Conservation (phyloP, 2,797 vertebrate species). For the Macropus fuliginosus region DNA sequence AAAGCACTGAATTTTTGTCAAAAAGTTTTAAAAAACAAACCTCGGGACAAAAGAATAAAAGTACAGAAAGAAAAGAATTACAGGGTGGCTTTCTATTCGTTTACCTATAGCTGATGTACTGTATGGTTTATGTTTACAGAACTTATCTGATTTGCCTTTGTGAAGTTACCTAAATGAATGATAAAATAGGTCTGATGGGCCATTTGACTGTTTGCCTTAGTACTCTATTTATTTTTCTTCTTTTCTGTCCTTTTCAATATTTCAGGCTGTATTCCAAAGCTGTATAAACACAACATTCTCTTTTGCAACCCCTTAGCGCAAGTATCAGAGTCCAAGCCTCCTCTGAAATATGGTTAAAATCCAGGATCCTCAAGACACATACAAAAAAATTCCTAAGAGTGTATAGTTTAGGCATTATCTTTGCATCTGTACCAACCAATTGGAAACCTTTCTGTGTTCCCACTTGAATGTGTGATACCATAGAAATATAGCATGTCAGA, state of each 20-base stretch:
- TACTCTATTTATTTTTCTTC: conserved; percentile 77
- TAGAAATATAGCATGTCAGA: neutral
- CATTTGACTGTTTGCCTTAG: conserved; percentile 87
- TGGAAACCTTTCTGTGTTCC: conserved; percentile 37
- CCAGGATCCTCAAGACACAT: conserved; percentile 63
- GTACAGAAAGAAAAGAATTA: conserved; percentile 87
- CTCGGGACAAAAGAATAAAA: conserved; percentile 80
- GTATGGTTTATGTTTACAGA: conserved; percentile 88
- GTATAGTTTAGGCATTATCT: conserved; percentile 47
- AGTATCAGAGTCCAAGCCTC: conserved; percentile 66
- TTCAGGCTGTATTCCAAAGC: conserved; percentile 85
- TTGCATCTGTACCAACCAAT: conserved; percentile 3
- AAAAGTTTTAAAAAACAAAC: conserved; percentile 66
- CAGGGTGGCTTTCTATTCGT: conserved; percentile 85
- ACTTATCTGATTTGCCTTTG: conserved; percentile 86
- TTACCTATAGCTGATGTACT: conserved; percentile 86
- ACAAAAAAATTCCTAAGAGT: neutral
- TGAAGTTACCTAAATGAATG: conserved; percentile 85
- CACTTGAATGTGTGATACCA: conserved; percentile 19
- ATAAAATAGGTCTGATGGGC: conserved; percentile 85
- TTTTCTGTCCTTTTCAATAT: conserved; percentile 66
- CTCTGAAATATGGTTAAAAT: conserved; percentile 56
- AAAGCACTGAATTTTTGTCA: conserved; percentile 81
- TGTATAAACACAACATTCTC: conserved; percentile 89
- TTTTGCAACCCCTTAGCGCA: conserved; percentile 77